Base-by-base conservation (phyloP, 2,888 invertebrate species). In the Ichneumoninae sp. region DNA sequence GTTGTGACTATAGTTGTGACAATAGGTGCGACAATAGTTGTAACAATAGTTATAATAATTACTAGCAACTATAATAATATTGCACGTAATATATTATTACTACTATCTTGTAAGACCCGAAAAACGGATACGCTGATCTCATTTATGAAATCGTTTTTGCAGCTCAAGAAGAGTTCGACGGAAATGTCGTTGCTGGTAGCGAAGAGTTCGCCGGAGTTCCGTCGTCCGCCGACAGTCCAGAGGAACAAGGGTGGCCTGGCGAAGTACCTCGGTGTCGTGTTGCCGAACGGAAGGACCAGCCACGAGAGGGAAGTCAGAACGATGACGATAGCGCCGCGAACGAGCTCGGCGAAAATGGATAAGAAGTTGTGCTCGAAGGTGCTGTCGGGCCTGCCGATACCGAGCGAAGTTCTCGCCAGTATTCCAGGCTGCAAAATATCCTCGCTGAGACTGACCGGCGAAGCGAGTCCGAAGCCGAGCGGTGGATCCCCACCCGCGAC, bases 261-360 rank as follows among this genome's bases (percentile, higher is more conserved):
- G 16, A 93, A 93, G 80, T 93, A 93, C 71, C 86, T 93, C 36
- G 89, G 89, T 16, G 86, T 87, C 26, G 88, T 90, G 7, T 85
- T 90, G 68, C 88, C 91, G 26, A 90, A 88, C 84, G 86, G 88
- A 36, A 86, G 90, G 84, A 69, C 76, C 68, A 84, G 87, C 22
- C 89, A 90, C 89, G 81, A 86, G 85, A 85, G 88, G 91, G 66
- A 92, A 89, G 85, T 92, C 91, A 33, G 85, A 76, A 89, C 89
- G 68, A 86, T 88, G 86, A 88, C 92, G 60, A 91, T 91, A 86
- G 94, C 95, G 80, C 94, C 95, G n/a, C 95, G 95, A 91, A 93
- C 94, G 83, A 95, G 94, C 88, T 95, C 94, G 78, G 94, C 94
- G 84, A 94, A 95, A 70, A 94, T 95, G 82, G 95, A 95, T 86